phyloP scores from a whole-genome alignment of 2,888 invertebrate species.

The Trichopoda pennipes region DNA sequence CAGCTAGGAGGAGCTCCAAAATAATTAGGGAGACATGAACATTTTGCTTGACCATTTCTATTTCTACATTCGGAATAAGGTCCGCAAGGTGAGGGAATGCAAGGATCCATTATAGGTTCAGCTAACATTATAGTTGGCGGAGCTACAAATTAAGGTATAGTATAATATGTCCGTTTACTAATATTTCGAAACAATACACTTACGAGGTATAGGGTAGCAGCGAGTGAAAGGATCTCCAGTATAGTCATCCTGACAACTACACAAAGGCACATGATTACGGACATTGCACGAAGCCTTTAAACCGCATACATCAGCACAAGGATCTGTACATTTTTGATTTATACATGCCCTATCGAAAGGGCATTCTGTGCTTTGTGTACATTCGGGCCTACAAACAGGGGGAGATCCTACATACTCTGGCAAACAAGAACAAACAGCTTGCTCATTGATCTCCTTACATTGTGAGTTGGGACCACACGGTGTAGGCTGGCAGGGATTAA shows the following conservation, averaged over 20 bases:
- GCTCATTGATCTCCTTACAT: slow-evolving; percentile 85
- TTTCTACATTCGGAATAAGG: slow-evolving; percentile 86
- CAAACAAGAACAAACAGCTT: slow-evolving; percentile 87
- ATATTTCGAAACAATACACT: slow-evolving; percentile 68
- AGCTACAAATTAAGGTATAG: slow-evolving; percentile 71
- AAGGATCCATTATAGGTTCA: slow-evolving; percentile 82
- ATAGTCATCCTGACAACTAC: slow-evolving; percentile 85
- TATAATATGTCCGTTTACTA: background rate
- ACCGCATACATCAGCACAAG: slow-evolving; percentile 87
- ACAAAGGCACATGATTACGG: slow-evolving; percentile 86
- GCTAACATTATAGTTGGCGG: slow-evolving; percentile 72
- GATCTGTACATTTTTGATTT: slow-evolving; percentile 86
- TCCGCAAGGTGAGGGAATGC: slow-evolving; percentile 86
- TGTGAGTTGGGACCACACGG: slow-evolving; percentile 91
- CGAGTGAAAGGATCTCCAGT: slow-evolving; percentile 88
- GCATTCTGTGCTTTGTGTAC: slow-evolving; percentile 85
- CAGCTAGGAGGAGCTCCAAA: slow-evolving; percentile 88
- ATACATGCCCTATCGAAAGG: slow-evolving; percentile 85
- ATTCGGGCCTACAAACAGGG: slow-evolving; percentile 88
- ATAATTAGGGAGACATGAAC: slow-evolving; percentile 85
- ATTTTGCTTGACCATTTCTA: slow-evolving; percentile 84
- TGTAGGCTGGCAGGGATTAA: slow-evolving; percentile 82
- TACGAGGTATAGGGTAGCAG: slow-evolving; percentile 81
- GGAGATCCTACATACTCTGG: slow-evolving; percentile 86
- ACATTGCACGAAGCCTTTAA: slow-evolving; percentile 86